A percentile compares a stretch with the other conserved stretches of the same genome.
Conservation (phyloP, 2,888 invertebrate genomes). For the Caenorhabditis drosophilae region DNA sequence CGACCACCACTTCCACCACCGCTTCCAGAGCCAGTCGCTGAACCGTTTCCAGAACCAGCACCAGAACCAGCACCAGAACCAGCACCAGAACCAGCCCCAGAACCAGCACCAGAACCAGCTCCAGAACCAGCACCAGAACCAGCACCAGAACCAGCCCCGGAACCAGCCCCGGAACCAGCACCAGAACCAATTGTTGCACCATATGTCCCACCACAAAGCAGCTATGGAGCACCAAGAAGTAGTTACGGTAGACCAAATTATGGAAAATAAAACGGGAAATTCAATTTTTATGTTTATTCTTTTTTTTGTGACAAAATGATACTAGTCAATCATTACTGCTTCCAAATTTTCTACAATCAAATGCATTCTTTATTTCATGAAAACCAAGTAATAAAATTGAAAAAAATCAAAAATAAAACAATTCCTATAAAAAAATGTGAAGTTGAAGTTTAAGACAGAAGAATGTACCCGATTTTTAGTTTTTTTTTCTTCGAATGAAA, state of each 20-base stretch:
- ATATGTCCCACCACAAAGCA: conserved; percentile 14
- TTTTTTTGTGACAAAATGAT: too few species aligned
- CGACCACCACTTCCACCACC: conserved; percentile 28
- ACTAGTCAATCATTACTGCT: too few species aligned
- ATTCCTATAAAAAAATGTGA: background rate
- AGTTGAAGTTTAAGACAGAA: background rate
- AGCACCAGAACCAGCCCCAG: conserved; percentile 34
- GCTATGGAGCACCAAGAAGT: conserved; percentile 25
- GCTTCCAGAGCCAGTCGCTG: conserved; percentile 7
- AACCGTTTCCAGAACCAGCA: conserved; percentile 5
- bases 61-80: conserved; percentile 28
- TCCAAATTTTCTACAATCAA: too few species aligned
- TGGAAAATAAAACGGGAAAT: conserved; percentile 14
- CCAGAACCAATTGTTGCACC: conserved; percentile 36
- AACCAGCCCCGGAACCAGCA: conserved; percentile 27
- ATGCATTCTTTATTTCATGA: background rate
- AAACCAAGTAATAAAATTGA: conserved; percentile 3
- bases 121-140: conserved; percentile 40
- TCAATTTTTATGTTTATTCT: conserved; percentile 3
- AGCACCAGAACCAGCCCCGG: conserved; percentile 30
- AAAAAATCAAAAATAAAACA: conserved; percentile 5
- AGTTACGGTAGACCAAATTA: conserved; percentile 29
- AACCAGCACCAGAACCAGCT: conserved; percentile 31
- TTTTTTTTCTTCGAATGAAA: conserved; percentile 7
- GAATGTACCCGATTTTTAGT: conserved; percentile 3